Percentiles rank a stretch among this genome's conserved stretches.
Evolutionary conservation across 2,797 vertebrate genomes (phyloP).

Genomic region (Eleutherodactylus coqui): DNA sequence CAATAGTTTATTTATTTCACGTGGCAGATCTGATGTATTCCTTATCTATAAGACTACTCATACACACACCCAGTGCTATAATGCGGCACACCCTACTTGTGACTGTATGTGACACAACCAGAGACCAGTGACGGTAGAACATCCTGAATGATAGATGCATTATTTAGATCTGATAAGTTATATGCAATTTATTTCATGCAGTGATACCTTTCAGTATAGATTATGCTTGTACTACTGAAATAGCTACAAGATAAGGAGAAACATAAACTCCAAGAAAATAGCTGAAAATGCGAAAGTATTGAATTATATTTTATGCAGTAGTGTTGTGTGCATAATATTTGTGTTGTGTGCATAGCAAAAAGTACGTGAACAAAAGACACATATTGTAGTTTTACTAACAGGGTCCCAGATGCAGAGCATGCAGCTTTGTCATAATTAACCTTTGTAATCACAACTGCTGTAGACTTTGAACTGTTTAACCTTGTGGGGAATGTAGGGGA

Average conservation of each 20-base stretch:
- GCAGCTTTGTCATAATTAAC: no score
- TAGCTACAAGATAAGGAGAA: background rate
- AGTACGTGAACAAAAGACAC: no score
- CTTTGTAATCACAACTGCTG: no score
- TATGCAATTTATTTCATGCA: background rate
- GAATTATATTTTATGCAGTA: no score
- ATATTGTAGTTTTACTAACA: no score
- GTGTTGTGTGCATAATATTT: no score
- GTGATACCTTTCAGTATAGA: background rate
- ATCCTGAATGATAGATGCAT: background rate
- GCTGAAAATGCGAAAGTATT: no score
- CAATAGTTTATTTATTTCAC: background rate
- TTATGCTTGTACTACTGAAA: background rate
- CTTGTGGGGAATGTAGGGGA: no score
- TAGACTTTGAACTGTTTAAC: no score
- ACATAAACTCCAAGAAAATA: background rate
- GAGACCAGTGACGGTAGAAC: background rate
- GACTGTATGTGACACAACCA: background rate
- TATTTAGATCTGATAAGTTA: background rate
- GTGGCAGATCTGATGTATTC: background rate
- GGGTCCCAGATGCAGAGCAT: no score
- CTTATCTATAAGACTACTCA: background rate
- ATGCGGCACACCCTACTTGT: background rate
- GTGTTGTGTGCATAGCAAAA: no score
- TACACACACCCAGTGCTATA: background rate